A percentile compares a stretch with the other conserved stretches of the same genome.
Conservation (phyloP, 92 coral and sea anemone species). For the Epizoanthus scotinus region DNA sequence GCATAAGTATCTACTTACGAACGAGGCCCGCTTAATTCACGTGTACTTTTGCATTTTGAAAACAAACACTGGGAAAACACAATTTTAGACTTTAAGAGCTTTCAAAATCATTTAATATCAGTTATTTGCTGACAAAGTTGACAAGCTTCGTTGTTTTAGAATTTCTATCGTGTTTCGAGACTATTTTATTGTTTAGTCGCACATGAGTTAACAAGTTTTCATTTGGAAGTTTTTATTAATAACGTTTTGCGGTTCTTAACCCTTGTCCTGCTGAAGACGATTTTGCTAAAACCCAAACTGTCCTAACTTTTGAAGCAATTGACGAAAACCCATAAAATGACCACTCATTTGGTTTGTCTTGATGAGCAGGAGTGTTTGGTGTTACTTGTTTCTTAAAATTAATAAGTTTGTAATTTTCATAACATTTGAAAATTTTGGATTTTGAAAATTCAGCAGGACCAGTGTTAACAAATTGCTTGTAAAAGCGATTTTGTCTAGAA, state of each 20-base stretch:
- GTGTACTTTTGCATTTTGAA: background rate
- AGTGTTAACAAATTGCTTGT: background rate
- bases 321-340: too few relatives aligned
- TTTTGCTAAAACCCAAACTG: too few relatives aligned
- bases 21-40: background rate
- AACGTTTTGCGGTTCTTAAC: background rate
- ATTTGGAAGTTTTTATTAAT: background rate
- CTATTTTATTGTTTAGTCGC: background rate
- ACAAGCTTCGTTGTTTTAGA: too few relatives aligned
- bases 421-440: too few relatives aligned
- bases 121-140: background rate
- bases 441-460: too few relatives aligned
- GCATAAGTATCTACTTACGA: slow-evolving; percentile 2
- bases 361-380: too few relatives aligned
- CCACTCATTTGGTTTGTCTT: too few relatives aligned
- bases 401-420: too few relatives aligned
- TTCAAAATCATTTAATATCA: background rate
- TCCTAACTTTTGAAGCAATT: too few relatives aligned
- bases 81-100: slow-evolving; percentile 1
- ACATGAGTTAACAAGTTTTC: background rate
- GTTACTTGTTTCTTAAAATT: too few relatives aligned
- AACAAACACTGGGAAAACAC: background rate
- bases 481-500: background rate
- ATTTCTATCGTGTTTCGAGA: too few relatives aligned
- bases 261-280: too few relatives aligned